These are phyloP conservation scores for Halichoeres trimaculatus DNA, from an alignment of 2,113 vertebrate species.

Conservation along the genomic window DNA sequence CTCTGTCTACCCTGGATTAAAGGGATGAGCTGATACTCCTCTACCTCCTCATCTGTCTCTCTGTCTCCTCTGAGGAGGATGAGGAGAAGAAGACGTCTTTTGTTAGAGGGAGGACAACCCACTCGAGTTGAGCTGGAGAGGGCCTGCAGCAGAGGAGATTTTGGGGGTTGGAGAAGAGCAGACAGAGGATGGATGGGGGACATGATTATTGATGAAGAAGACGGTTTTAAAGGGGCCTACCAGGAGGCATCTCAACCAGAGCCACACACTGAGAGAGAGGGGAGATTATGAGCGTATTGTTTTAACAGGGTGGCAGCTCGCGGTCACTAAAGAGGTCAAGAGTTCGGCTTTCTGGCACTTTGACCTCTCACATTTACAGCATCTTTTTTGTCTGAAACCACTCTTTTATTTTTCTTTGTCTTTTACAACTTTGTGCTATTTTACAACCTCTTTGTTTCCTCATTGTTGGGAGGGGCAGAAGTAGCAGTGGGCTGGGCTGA, in stretches of 20 bases:
- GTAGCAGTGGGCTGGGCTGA: conserved; percentile 41
- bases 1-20: conserved; percentile 76
- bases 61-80: conserved; percentile 62
- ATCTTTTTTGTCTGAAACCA: conserved; percentile 58
- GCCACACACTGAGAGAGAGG: conserved; percentile 19
- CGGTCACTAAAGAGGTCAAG: conserved; percentile 73
- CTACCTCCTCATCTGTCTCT: conserved; percentile 67
- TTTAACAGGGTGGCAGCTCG: conserved; percentile 64
- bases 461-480: conserved; percentile 46
- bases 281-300: conserved; percentile 70
- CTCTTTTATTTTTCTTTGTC: conserved; percentile 68
- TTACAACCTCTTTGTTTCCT: conserved; percentile 77
- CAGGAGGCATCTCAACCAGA: conserved; percentile 31
- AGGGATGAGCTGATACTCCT: conserved; percentile 77
- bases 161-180: conserved; percentile 41
- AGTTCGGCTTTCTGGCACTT: conserved; percentile 76
- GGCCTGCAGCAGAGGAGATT: conserved; percentile 21
- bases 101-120: conserved; percentile 68
- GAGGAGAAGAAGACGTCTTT: conserved; percentile 73
- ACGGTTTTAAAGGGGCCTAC: conserved; percentile 47
- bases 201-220: conserved; percentile 56
- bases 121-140: conserved; percentile 57
- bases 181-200: conserved; percentile 54
- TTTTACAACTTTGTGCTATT: conserved; percentile 75
- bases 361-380: conserved; percentile 72